Conservation (phyloP, 1,140 invertebrate genomes). For the Heterodera carotae region DNA sequence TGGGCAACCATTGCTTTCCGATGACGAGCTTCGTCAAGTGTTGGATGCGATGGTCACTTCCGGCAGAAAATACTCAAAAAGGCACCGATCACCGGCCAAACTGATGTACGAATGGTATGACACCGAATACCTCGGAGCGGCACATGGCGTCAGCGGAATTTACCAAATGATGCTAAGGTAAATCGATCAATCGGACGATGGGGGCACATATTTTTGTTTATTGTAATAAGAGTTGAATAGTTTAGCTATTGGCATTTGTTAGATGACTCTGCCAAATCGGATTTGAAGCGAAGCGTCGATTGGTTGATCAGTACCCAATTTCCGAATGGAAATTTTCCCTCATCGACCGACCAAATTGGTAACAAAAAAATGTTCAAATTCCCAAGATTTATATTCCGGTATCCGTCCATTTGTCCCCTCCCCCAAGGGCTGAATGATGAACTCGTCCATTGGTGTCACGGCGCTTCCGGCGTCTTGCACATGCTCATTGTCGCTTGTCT, state of each 20-base stretch:
- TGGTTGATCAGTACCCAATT: constrained; percentile 72
- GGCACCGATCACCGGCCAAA: constrained; percentile 33
- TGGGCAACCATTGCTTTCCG: constrained; percentile 34
- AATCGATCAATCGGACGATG: not conserved
- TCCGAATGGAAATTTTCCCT: constrained; percentile 82
- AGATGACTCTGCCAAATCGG: constrained; percentile 25
- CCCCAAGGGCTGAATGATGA: not conserved
- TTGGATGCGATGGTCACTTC: constrained; percentile 39
- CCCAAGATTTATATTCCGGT: not conserved
- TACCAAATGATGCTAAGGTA: constrained; percentile 54
- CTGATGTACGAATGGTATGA: constrained; percentile 58
- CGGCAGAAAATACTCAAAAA: constrained; percentile 39
- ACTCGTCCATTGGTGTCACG: constrained; percentile 82
- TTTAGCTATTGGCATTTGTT: constrained; percentile 50
- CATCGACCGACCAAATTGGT: constrained; percentile 74
- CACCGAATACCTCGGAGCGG: constrained; percentile 58
- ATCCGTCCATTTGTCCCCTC: not conserved
- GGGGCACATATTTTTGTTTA: constrained; percentile 13
- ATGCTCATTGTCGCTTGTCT: constrained; percentile 77
- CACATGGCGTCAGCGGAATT: constrained; percentile 57
- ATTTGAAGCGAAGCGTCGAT: constrained; percentile 68
- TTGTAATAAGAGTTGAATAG: not conserved
- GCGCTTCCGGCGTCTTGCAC: constrained; percentile 82
- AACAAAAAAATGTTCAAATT: too few species aligned
- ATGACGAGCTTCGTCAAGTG: constrained; percentile 41